phyloP scores from a whole-genome alignment of 2,888 invertebrate species.

The Drosophila lutescens region DNA sequence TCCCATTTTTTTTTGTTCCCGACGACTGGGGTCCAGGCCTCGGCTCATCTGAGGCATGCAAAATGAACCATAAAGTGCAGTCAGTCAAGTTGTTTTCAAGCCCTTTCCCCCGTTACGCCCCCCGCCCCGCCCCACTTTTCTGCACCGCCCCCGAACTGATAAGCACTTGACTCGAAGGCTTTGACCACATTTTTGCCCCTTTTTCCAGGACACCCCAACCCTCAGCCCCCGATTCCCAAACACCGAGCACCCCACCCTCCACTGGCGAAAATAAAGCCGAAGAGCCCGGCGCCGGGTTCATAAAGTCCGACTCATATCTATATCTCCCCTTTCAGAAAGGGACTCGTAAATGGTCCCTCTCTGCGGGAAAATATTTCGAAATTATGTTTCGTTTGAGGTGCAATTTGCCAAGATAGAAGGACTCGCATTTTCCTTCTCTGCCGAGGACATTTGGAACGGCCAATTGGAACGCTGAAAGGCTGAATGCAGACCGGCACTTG shows the following conservation, averaged over 20 bases:
- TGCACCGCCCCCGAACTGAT: constrained; percentile 13
- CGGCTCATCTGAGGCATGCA: constrained; percentile 42
- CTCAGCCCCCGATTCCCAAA: neutral
- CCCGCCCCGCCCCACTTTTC: neutral
- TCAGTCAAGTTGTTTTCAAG: constrained; percentile 39
- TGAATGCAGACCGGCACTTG: neutral
- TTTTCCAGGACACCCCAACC: neutral
- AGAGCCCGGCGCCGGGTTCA: constrained; percentile 4
- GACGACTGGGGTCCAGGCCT: constrained; percentile 3
- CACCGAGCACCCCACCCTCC: neutral
- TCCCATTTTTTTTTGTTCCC: neutral
- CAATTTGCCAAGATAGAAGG: neutral
- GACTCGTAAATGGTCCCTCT: constrained; percentile 2
- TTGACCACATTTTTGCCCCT: constrained; percentile 25
- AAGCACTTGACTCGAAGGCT: constrained; percentile 22
- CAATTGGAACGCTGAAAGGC: neutral
- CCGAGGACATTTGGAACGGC: neutral
- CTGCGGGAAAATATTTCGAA: constrained; percentile 11
- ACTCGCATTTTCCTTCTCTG: neutral
- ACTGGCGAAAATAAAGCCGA: neutral
- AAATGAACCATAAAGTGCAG: constrained; percentile 49
- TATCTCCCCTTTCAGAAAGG: constrained; percentile 2
- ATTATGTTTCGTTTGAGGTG: constrained; percentile 16
- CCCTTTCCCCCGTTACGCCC: neutral
- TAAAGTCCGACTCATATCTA: constrained; percentile 13